Percentiles rank a stretch among this genome's conserved stretches.
phyloP scores from a whole-genome alignment of 37 sponge, comb jelly and placozoan species.

The Lycopodina hypogea region DNA sequence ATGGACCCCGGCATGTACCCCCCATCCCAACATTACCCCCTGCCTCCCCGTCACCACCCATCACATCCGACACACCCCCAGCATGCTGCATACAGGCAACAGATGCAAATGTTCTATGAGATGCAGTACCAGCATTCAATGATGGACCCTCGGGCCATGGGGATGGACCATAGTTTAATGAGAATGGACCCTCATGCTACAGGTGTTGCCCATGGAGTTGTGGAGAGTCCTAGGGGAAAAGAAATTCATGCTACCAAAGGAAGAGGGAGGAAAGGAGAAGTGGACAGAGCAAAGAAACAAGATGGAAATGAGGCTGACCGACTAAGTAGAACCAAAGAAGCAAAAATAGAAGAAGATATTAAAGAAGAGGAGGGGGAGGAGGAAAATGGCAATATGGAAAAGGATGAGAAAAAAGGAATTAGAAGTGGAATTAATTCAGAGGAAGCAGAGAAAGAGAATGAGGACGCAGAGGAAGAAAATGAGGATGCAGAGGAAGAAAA shows the following conservation, averaged over 20 bases:
- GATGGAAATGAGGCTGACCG: too few species aligned
- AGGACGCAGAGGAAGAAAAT: too few species aligned
- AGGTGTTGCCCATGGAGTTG: background rate
- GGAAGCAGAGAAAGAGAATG: too few species aligned
- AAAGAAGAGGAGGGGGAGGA: background rate
- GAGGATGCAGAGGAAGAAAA: too few species aligned
- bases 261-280: too few species aligned
- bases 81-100: conserved; percentile 18
- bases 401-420: too few species aligned
- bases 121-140: conserved; percentile 10
- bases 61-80: conserved; percentile 22
- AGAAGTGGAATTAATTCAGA: background rate
- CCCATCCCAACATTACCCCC: background rate
- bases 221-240: background rate
- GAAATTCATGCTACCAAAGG: too few species aligned
- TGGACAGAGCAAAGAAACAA: too few species aligned
- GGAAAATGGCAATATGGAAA: conserved; percentile 8
- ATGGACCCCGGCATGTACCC: conserved; percentile 7
- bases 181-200: background rate
- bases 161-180: background rate
- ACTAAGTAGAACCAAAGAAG: too few species aligned
- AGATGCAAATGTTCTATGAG: conserved; percentile 9
- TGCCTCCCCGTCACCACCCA: conserved; percentile 18
- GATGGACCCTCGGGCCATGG: background rate
- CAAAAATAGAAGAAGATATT: too few species aligned